phyloP scores from a whole-genome alignment of 2,888 invertebrate species.

The Clitarchus hookeri region DNA sequence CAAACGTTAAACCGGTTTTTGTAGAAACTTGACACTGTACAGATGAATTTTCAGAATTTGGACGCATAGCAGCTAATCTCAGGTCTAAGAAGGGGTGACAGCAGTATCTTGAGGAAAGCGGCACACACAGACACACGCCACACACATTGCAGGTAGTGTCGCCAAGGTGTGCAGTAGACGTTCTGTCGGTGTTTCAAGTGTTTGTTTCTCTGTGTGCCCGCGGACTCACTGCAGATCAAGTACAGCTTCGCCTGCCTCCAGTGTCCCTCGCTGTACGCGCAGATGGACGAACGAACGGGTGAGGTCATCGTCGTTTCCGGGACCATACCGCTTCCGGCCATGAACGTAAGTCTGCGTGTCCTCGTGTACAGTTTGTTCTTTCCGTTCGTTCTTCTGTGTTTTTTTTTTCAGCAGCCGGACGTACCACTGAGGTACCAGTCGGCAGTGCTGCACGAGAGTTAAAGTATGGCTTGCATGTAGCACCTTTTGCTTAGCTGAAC shows the following conservation, averaged over 20 bases:
- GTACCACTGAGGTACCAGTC: not conserved
- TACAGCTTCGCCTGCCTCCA: constrained; percentile 74
- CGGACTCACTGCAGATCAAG: constrained; percentile 63
- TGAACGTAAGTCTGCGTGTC: constrained; percentile 69
- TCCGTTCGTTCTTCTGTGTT: not conserved
- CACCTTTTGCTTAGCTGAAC: not conserved
- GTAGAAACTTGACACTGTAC: too few relatives aligned
- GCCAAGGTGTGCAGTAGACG: not conserved
- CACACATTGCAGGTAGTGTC: not conserved
- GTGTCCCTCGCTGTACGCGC: constrained; percentile 65
- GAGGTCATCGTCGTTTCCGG: constrained; percentile 60
- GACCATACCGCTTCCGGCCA: constrained; percentile 70
- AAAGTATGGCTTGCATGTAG: constrained; percentile 26
- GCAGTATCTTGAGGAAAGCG: too few relatives aligned
- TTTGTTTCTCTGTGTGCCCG: not conserved
- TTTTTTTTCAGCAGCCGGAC: constrained; percentile 23
- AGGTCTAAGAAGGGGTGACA: too few relatives aligned
- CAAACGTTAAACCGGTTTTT: too few relatives aligned
- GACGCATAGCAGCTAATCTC: too few relatives aligned
- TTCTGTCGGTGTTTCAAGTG: not conserved
- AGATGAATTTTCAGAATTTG: too few relatives aligned
- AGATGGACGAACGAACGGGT: constrained; percentile 66
- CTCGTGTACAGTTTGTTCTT: not conserved
- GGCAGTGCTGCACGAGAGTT: not conserved
- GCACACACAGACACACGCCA: too few relatives aligned